A percentile compares a stretch with the other conserved stretches of the same genome.
Evolutionary conservation across 2,797 vertebrate species (phyloP).

Genomic region (Selene dorsalis): DNA sequence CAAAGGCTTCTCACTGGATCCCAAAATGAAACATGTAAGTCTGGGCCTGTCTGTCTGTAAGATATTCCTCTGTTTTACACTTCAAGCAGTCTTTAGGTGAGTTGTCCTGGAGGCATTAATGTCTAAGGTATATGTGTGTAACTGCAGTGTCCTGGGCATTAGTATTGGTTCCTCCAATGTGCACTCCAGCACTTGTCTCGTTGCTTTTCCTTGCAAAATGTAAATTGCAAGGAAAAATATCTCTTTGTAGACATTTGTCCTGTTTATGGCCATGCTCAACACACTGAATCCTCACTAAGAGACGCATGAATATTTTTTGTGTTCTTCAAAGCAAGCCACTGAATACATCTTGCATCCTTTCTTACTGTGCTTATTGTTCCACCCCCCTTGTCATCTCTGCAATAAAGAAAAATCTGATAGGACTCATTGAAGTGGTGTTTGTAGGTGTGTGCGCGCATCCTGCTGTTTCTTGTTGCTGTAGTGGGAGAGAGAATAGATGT

Average conservation of each 20-base stretch:
- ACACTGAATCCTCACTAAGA: neutral
- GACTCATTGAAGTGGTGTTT: neutral
- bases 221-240: neutral
- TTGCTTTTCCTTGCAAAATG: neutral
- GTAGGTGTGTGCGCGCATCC: conserved; percentile 17
- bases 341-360: conserved; percentile 17
- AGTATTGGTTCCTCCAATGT: conserved; percentile 5
- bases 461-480: conserved; percentile 3
- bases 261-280: neutral
- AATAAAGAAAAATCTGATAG: conserved; percentile 23
- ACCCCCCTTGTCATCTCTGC: conserved; percentile 11
- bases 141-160: neutral
- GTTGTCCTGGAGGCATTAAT: conserved; percentile 5
- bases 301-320: neutral
- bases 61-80: conserved; percentile 9
- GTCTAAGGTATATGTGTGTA: neutral
- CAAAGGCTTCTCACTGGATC: conserved; percentile 85
- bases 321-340: neutral
- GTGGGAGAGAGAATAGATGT: conserved; percentile 21
- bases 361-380: conserved; percentile 14
- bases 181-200: neutral
- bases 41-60: conserved; percentile 6
- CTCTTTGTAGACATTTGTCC: neutral
- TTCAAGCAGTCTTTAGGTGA: neutral
- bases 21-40: conserved; percentile 93